Conservation (phyloP, 2,797 vertebrate genomes). For the Lophura swinhoii region DNA sequence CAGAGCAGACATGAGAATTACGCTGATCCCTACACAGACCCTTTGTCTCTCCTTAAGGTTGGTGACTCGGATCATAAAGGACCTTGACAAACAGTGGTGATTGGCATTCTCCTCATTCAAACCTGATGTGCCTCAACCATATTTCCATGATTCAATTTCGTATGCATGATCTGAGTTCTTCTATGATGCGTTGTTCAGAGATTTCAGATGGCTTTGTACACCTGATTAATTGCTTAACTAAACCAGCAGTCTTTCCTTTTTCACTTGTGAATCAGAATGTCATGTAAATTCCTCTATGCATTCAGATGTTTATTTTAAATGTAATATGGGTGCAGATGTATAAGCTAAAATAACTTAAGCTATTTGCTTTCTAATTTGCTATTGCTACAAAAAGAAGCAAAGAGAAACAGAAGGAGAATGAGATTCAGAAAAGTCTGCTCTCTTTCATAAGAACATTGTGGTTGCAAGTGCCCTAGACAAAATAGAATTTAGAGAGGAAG, state of each 20-base stretch:
- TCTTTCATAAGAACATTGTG: background rate
- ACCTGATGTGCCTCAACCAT: slow-evolving; percentile 8
- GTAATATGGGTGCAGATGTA: background rate
- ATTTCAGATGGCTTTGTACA: slow-evolving; percentile 48
- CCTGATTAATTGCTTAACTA: slow-evolving; percentile 56
- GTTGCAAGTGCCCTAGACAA: background rate
- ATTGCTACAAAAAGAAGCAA: background rate
- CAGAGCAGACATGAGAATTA: slow-evolving; percentile 23
- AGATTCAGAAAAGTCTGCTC: background rate
- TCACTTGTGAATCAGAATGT: background rate
- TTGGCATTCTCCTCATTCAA: slow-evolving; percentile 24
- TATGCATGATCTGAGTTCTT: slow-evolving; percentile 42
- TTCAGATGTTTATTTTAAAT: background rate
- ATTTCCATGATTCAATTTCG: slow-evolving; percentile 27
- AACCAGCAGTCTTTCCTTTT: slow-evolving; percentile 2
- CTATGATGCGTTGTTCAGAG: background rate
- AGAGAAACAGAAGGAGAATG: background rate
- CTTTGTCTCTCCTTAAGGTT: slow-evolving; percentile 30
- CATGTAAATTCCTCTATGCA: background rate
- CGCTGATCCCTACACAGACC: slow-evolving; percentile 15
- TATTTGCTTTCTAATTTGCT: background rate
- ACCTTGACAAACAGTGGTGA: slow-evolving; percentile 38
- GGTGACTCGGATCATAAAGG: slow-evolving; percentile 21
- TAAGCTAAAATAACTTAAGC: background rate
- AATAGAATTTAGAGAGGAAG: background rate